A percentile compares a stretch with the other conserved stretches of the same genome.
These are phyloP conservation scores for Trachops cirrhosus DNA, from an alignment of 2,797 vertebrate genomes.

Conservation along the genomic window DNA sequence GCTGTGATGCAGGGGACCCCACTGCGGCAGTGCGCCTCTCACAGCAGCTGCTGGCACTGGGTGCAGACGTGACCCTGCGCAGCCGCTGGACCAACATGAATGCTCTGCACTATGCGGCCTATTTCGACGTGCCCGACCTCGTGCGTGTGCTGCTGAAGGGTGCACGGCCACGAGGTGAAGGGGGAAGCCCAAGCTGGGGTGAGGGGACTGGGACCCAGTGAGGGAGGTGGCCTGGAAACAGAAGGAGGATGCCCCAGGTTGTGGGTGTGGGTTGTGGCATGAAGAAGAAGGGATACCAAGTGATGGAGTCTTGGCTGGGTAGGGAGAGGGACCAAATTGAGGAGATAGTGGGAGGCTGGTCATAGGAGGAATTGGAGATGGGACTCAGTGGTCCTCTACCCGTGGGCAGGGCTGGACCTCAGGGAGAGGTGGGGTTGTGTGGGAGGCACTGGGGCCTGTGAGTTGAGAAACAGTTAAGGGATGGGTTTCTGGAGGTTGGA, in stretches of 20 bases:
- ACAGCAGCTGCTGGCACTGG: slow-evolving; percentile 89
- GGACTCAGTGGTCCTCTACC: too few species aligned
- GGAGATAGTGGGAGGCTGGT: background rate
- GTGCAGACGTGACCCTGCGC: slow-evolving; percentile 91
- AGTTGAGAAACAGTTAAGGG: background rate
- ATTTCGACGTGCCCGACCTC: slow-evolving; percentile 93
- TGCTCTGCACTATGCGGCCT: slow-evolving; percentile 93
- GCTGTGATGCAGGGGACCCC: slow-evolving; percentile 86
- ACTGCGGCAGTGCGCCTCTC: slow-evolving; percentile 89
- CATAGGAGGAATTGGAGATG: background rate
- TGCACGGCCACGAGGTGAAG: slow-evolving; percentile 88
- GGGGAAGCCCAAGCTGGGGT: background rate
- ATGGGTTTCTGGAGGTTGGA: background rate
- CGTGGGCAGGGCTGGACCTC: too few species aligned
- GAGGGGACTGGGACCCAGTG: background rate
- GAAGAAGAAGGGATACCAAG: background rate
- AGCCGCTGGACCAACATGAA: slow-evolving; percentile 98
- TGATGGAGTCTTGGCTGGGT: background rate
- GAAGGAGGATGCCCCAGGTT: background rate
- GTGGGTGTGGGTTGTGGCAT: background rate
- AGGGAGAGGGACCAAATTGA: background rate
- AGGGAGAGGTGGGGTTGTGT: slow-evolving; percentile 22
- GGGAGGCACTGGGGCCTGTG: fast-evolving
- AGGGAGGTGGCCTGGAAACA: background rate
- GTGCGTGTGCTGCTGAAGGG: slow-evolving; percentile 91